These are phyloP conservation scores for Lethrus apterus DNA, from an alignment of 1,140 invertebrate genomes.

Conservation along the genomic window DNA sequence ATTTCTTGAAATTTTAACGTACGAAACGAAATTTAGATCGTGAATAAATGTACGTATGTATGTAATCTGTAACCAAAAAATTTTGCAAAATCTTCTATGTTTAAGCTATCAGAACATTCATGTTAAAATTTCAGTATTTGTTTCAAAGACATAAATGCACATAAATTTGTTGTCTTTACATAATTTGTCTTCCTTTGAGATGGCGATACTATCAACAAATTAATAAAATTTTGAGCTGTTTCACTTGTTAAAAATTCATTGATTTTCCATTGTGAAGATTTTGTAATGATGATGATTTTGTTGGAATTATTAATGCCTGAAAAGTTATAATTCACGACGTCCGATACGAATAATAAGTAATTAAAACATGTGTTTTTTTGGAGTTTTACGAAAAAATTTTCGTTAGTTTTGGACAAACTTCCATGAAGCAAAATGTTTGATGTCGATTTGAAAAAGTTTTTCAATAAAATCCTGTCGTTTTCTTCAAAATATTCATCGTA, in stretches of 20 bases:
- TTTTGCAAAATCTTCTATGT: no score
- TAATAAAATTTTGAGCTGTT: conserved; percentile 53
- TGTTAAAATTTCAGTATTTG: no score
- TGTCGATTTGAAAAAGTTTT: conserved; percentile 50
- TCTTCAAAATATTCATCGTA: conserved; percentile 51
- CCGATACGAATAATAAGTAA: conserved; percentile 57
- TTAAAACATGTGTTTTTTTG: conserved; percentile 47
- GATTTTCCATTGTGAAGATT: conserved; percentile 62
- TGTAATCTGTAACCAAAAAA: no score
- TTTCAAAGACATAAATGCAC: no score
- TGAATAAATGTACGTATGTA: no score
- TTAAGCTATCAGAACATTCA: no score
- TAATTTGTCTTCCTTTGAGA: no score
- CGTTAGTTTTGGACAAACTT: conserved; percentile 15
- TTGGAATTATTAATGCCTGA: conserved; percentile 50
- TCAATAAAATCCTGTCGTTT: conserved; percentile 47
- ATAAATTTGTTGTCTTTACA: no score
- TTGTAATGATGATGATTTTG: conserved; percentile 56
- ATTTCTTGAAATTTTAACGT: conserved; percentile 12
- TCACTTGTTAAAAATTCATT: conserved; percentile 56
- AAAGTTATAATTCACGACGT: conserved; percentile 49
- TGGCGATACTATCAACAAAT: conserved; percentile 57
- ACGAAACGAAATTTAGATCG: no score
- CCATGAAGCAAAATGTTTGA: conserved; percentile 53
- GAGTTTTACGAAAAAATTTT: conserved; percentile 25